Base-by-base conservation (phyloP, 2,888 invertebrate species). In the Rhimphoctona megacephalus region DNA sequence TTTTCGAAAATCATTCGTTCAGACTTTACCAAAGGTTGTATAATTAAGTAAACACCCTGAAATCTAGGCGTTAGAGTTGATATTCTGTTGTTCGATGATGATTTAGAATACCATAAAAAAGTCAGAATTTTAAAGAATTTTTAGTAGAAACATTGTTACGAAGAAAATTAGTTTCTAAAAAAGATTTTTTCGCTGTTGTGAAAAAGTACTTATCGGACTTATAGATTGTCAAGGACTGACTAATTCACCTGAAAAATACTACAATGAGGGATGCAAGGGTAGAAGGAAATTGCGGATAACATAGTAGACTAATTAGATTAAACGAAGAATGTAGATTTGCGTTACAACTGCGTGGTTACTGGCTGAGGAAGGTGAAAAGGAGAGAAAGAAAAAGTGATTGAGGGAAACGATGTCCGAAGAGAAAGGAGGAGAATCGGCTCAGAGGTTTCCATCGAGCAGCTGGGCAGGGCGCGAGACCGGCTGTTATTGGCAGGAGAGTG, bases 401-500 rank as follows among this genome's bases (percentile, higher is more conserved):
- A 77, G 74, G 79, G 72, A 70, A 83, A 84, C 74, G 70, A 72
- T 61, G 81, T 69, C 46, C n/a, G 46, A 79, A 64, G 46, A 74
- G 86, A 78, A 30, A 67, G 66, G 64, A 81, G 67, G n/a, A 80
- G 81, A 80, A 57, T 87, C 69, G 83, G 86, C 84, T 84, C 77
- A 66, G 81, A 83, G 80, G 77, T 88, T 87, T 81, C 73, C 81
- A 87, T 82, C 81, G 66, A 73, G 85, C 76, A 72, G 79, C 72
- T 78, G 79, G 81, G 82, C 74, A 87, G 80, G 79, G 81, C 90
- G 91, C 91, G 89, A 90, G 89, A 90, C 91, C 93, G 93, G 93
- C 93, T 94, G 94, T 93, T 94, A 94, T 94, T 94, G 94, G 93
- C 94, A 94, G 94, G 90, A 92, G 93, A 94, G 94, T 92, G 89